These are phyloP conservation scores for Tenthredo notha DNA, from an alignment of 2,888 invertebrate genomes.

Conservation along the genomic window DNA sequence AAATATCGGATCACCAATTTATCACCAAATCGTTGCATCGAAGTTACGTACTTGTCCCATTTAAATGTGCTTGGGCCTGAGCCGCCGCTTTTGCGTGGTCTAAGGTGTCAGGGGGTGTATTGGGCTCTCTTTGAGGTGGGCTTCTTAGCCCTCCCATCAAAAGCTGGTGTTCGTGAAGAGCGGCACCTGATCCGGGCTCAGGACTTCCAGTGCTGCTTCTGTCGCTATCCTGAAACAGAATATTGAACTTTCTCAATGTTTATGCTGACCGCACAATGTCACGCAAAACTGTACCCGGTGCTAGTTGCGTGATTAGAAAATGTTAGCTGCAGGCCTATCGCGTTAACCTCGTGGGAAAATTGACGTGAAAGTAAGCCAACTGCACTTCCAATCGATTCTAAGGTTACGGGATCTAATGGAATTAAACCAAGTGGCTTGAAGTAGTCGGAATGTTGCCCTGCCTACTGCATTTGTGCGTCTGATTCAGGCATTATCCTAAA, in stretches of 20 bases:
- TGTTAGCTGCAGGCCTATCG: conserved; percentile 39
- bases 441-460: conserved; percentile 45
- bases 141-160: conserved; percentile 74
- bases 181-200: conserved; percentile 71
- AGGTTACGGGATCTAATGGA: conserved; percentile 47
- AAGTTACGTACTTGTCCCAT: conserved; percentile 83
- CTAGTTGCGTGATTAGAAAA: conserved; percentile 43
- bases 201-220: conserved; percentile 77
- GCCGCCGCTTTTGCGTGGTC: conserved; percentile 80
- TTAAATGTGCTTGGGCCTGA: conserved; percentile 82
- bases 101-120: conserved; percentile 74
- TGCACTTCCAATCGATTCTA: conserved; percentile 31
- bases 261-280: conserved; percentile 2
- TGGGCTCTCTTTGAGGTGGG: conserved; percentile 72
- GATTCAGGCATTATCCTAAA: not conserved
- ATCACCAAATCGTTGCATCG: not conserved
- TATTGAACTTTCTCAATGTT: not conserved
- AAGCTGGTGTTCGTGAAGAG: conserved; percentile 75
- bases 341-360: conserved; percentile 51
- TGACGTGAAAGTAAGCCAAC: conserved; percentile 45
- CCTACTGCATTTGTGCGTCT: conserved; percentile 32
- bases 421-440: conserved; percentile 37
- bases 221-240: conserved; percentile 74
- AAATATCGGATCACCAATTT: not conserved
- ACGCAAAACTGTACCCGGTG: not conserved